phyloP scores from a whole-genome alignment of 2,797 vertebrate species.

The Sebastes variabilis region DNA sequence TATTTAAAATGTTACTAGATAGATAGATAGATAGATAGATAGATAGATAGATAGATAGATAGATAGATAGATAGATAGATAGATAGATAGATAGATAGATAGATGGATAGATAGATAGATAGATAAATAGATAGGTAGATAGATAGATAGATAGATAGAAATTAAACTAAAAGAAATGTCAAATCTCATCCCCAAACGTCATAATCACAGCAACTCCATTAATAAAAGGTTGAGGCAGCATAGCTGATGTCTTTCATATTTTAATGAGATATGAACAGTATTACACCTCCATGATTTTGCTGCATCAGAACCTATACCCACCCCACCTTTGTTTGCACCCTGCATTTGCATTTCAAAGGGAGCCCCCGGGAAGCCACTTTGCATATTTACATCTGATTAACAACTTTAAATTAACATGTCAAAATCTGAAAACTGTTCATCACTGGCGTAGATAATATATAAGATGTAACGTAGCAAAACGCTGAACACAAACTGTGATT shows the following conservation, averaged over 20 bases:
- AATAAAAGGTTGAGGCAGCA: slow-evolving; percentile 57
- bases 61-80: background rate
- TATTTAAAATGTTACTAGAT: slow-evolving; percentile 33
- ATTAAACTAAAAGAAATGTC: slow-evolving; percentile 19
- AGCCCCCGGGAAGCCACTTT: slow-evolving; percentile 77
- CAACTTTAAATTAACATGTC: slow-evolving; percentile 84
- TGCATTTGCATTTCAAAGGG: slow-evolving; percentile 86
- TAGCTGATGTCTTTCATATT: slow-evolving; percentile 69
- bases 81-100: background rate
- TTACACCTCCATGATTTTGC: slow-evolving; percentile 74
- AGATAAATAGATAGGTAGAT: slow-evolving; percentile 6
- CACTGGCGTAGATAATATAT: slow-evolving; percentile 58
- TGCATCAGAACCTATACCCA: slow-evolving; percentile 79
- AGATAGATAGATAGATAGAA: background rate
- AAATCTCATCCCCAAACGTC: slow-evolving; percentile 6
- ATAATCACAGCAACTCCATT: slow-evolving; percentile 55
- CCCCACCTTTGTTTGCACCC: slow-evolving; percentile 82
- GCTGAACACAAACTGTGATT: slow-evolving; percentile 39
- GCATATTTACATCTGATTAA: slow-evolving; percentile 87
- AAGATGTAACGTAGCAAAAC: slow-evolving; percentile 33
- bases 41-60: slow-evolving; percentile 2
- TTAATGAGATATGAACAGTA: slow-evolving; percentile 75
- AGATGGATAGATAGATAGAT: background rate
- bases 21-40: background rate
- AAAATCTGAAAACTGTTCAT: slow-evolving; percentile 76